These are phyloP conservation scores for Craniophora ligustri DNA, from an alignment of 2,888 invertebrate species.

Conservation along the genomic window DNA sequence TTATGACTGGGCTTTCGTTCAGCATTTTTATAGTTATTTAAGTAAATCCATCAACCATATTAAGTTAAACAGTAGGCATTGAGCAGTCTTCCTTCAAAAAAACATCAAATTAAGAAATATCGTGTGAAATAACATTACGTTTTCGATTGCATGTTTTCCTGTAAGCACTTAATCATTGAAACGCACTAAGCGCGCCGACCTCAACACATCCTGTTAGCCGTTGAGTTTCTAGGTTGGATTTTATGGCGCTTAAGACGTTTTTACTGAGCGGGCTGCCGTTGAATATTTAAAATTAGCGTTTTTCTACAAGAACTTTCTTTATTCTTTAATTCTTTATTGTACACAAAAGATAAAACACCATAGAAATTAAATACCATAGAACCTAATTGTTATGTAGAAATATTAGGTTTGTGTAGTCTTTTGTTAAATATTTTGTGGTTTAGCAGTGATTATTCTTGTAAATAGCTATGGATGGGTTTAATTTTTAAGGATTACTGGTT, in stretches of 20 bases:
- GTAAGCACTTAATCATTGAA: conserved; percentile 39
- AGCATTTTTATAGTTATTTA: too few relatives aligned
- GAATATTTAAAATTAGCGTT: too few relatives aligned
- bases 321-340: too few relatives aligned
- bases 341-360: too few relatives aligned
- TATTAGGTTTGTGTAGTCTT: background rate
- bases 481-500: too few relatives aligned
- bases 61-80: too few relatives aligned
- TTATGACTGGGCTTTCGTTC: too few relatives aligned
- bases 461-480: background rate
- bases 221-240: conserved; percentile 41
- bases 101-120: conserved; percentile 29
- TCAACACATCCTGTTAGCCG: conserved; percentile 49
- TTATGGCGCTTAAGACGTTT: conserved; percentile 16
- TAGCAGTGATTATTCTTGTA: background rate
- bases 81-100: too few relatives aligned
- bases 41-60: too few relatives aligned
- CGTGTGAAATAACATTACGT: conserved; percentile 48
- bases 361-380: too few relatives aligned
- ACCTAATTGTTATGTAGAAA: conserved; percentile 7
- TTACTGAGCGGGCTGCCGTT: conserved; percentile 11
- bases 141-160: conserved; percentile 50
- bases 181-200: conserved; percentile 37
- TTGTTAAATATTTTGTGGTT: background rate
- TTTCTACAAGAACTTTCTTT: too few relatives aligned